Conservation (phyloP, 2,797 vertebrate species). For the Saguinus oedipus region DNA sequence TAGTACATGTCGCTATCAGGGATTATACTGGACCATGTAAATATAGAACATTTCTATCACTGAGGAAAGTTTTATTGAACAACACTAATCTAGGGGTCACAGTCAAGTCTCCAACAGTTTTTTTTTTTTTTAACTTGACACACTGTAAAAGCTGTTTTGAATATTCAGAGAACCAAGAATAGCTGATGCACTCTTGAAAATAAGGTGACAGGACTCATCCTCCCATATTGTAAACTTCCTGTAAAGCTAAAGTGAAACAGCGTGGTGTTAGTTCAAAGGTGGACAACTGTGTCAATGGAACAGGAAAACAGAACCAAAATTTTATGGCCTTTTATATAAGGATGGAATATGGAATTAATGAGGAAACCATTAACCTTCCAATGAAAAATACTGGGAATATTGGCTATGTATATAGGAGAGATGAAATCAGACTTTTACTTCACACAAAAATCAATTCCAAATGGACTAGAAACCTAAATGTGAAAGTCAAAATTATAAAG, state of each 20-base stretch:
- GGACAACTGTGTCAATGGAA: neutral
- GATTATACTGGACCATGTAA: neutral
- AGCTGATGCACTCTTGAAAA: too few species aligned
- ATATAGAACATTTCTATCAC: neutral
- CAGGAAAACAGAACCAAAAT: neutral
- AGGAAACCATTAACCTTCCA: neutral
- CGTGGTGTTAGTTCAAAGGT: neutral
- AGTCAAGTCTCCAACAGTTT: neutral
- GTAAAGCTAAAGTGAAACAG: neutral
- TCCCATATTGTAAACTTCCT: neutral
- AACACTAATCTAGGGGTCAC: neutral
- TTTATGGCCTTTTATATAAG: neutral
- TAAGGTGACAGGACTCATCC: neutral
- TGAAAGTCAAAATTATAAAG: too few species aligned
- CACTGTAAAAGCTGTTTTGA: neutral
- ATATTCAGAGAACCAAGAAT: neutral
- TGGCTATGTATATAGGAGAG: too few species aligned
- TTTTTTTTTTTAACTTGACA: neutral
- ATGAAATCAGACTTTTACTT: too few species aligned
- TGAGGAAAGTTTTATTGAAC: neutral
- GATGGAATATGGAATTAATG: neutral
- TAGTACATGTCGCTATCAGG: too few species aligned
- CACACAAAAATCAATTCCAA: too few species aligned
- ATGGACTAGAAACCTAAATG: too few species aligned
- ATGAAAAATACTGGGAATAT: neutral